These are phyloP conservation scores for Spheniscus humboldti DNA, from an alignment of 2,797 vertebrate species.

Conservation along the genomic window DNA sequence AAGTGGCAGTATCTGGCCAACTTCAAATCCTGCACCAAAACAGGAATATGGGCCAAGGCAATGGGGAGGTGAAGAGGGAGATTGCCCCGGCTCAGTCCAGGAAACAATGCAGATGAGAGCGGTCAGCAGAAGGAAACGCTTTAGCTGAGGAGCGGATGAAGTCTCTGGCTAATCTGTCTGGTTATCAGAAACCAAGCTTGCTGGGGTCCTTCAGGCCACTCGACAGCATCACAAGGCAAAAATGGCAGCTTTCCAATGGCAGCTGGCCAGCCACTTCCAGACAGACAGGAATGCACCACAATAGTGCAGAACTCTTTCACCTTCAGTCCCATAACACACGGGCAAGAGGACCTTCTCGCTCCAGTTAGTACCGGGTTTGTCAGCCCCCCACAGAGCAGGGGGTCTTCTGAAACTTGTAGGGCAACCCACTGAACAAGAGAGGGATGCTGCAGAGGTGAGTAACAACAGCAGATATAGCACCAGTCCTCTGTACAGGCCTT, in stretches of 20 bases:
- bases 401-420: neutral
- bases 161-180: neutral
- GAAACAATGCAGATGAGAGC: neutral
- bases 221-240: neutral
- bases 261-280: neutral
- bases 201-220: neutral
- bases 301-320: neutral
- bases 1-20: neutral
- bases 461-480: neutral
- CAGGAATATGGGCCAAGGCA: neutral
- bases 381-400: neutral
- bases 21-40: neutral
- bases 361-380: fast-evolving
- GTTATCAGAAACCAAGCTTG: neutral
- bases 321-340: neutral
- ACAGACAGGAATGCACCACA: neutral
- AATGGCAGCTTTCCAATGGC: slow-evolving; percentile 17
- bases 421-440: neutral
- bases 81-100: neutral
- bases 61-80: neutral
- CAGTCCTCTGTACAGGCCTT: neutral
- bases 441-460: neutral
- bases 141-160: neutral
- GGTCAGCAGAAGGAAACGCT: neutral
- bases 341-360: neutral